phyloP scores from a whole-genome alignment of 2,113 vertebrate genomes.

The Corythornis madagascariensis region DNA sequence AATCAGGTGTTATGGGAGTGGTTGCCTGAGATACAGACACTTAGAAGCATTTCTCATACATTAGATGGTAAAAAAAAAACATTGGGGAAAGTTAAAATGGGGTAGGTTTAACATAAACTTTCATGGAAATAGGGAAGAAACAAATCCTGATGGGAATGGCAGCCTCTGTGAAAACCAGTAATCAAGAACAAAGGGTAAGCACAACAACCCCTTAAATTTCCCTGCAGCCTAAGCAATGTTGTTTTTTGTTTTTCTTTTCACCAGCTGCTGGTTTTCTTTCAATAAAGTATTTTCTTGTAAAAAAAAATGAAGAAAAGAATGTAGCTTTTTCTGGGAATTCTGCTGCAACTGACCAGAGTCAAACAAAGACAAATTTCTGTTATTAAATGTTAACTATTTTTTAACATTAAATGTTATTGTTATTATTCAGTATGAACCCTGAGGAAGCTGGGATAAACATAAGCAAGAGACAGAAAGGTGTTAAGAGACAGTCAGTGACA shows the following conservation, averaged over 20 bases:
- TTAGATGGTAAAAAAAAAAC: neutral
- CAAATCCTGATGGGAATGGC: neutral
- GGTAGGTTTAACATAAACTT: neutral
- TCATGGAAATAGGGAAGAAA: neutral
- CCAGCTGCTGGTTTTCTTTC: neutral
- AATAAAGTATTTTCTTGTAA: neutral
- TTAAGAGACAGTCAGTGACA: neutral
- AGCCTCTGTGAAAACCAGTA: neutral
- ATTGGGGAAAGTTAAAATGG: neutral
- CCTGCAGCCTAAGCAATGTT: neutral
- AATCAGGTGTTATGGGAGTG: neutral
- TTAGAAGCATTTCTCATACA: neutral
- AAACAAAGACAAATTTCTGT: neutral
- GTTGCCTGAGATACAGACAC: neutral
- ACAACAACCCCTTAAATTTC: neutral
- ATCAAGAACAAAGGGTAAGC: neutral
- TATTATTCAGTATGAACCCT: neutral
- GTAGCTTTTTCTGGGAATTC: neutral
- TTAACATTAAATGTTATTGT: too few relatives aligned
- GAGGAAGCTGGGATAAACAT: neutral
- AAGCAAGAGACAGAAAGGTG: neutral
- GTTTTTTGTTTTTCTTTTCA: neutral
- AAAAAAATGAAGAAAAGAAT: neutral
- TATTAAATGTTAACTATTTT: neutral
- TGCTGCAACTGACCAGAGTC: neutral